Evolutionary conservation across 2,888 invertebrate genomes (phyloP).

Genomic region (Leucozona laternaria): DNA sequence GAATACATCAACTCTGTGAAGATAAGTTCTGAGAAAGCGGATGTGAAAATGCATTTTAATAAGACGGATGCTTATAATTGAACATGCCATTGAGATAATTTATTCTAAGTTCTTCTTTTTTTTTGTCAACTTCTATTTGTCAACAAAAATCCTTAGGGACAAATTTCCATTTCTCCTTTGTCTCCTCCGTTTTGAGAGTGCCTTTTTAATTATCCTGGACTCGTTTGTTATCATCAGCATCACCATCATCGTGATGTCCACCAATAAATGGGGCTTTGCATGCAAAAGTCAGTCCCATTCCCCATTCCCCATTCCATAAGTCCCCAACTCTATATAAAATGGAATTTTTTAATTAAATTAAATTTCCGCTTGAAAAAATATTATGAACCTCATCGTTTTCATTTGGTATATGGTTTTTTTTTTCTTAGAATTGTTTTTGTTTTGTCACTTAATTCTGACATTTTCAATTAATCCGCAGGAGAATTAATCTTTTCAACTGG

Average conservation of each 20-base stretch:
- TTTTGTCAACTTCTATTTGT: constrained; percentile 39
- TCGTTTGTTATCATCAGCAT: constrained; percentile 26
- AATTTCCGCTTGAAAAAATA: constrained; percentile 33
- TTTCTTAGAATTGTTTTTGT: constrained; percentile 15
- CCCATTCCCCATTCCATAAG: not conserved
- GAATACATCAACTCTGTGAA: constrained; percentile 1
- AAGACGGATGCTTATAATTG: constrained; percentile 16
- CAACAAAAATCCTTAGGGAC: constrained; percentile 32
- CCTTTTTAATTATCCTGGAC: constrained; percentile 30
- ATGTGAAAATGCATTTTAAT: constrained; percentile 26
- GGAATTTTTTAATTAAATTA: constrained; percentile 33
- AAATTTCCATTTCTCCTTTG: constrained; percentile 20
- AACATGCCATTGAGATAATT: constrained; percentile 30
- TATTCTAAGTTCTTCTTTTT: constrained; percentile 14
- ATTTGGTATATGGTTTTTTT: not conserved
- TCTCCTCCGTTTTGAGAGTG: constrained; percentile 8
- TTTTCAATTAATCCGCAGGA: constrained; percentile 16
- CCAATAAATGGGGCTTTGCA: not conserved
- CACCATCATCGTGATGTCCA: constrained; percentile 18
- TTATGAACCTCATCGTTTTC: constrained; percentile 18
- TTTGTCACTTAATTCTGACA: constrained; percentile 8
- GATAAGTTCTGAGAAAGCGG: constrained; percentile 1
- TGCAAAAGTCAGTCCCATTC: constrained; percentile 7
- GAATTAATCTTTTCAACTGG: constrained; percentile 19
- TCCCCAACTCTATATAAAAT: not conserved